Base-by-base conservation (phyloP, 2,113 vertebrate species). In the Barnardius zonarius region DNA sequence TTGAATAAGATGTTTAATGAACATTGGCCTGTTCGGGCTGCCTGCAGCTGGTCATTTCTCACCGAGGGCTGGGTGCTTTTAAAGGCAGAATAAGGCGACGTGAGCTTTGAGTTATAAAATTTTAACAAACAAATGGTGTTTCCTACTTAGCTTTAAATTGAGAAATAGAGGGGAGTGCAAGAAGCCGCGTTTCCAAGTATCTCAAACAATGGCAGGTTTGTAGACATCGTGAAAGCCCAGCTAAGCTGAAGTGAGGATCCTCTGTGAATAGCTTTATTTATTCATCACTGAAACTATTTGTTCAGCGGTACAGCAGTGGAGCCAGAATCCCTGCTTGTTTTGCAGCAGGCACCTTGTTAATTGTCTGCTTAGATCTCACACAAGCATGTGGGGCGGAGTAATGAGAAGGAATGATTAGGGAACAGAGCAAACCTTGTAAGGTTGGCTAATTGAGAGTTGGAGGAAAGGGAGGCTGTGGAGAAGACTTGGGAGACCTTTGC, bases 1-100 rank as follows among this genome's bases (percentile, higher is more conserved):
- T 96, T 98, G 98, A 98, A 90, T 98, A 96, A 97, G 96, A 97
- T 89, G 31, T 98, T 98, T 98, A 98, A 97, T 98, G 97, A 98
- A 97, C 97, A 95, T 93, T 95, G 97, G 95, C 95, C 87, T 78
- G 22, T 91, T 97, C 62, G 13, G 88, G 90, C 94, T 97, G 97
- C 97, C 94, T 98, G 92, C 96, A 97, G 95, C 96, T 97, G 97
- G 96, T 95, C 93, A 97, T 98, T 98, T 98, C 97, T 98, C 97
- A 97, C 91, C 80, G 70, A 92, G 95, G 94, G 69, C 94, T 93
- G 96, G 93, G 86, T 95, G 78, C 85, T 92, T 92, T 96, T 92
- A 96, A 91, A 97, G 83, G 83, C 83, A 93, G 88, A 97, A 96
- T 66, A 90, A 87, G 69, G 44, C 92, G 64, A 92, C 0, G 1